Base-by-base conservation (phyloP, 2,888 invertebrate genomes). In the Cordylochernes scorpioides region DNA sequence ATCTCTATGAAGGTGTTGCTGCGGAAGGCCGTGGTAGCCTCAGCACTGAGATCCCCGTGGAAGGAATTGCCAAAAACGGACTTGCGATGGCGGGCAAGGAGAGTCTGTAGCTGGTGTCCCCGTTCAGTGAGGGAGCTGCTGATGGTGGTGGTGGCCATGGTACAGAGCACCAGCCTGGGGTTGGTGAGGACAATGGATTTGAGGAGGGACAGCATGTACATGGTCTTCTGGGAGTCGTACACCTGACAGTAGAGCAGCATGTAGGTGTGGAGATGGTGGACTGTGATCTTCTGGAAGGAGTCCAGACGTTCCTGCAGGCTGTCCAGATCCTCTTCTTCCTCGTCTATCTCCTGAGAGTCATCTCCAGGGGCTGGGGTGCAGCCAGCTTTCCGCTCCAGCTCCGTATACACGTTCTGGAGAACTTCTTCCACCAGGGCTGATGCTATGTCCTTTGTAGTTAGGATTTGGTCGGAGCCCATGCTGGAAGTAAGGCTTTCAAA, bases 1-100 rank as follows among this genome's bases (percentile, higher is more conserved):
- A 74, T 65, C 52, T 80, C 78, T 30, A 80, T 54, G 44, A 73
- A 71, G 66, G 73, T 77, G 47, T 67, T 69, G 18, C 70, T 71
- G 10, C 71, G 59, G 46, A 68, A 71, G 32, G 64, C 64, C 25
- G 68, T 65, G 21, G 67, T 54, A 39, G 67, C 65, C 43, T 72
- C 72, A 1, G 61, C 39, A 9, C 46, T 47, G 21, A 52, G 36
- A 24, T 44, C 40, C 44, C 54, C 39, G 45, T 52, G 46, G 48
- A 55, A 63, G 36, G 59, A 58, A 39, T 57, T 55, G 5, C 63
- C 80, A 31, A 73, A 64, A 17, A 78, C 64, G 29, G 73, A 72
- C 44, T 74, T 72, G 15, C 71, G 60, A 50, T 82, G 80, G 22
- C 75, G 59, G 1, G 68, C 65, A 35, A 73, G 49, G 10, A 72